Evolutionary conservation across 2,888 invertebrate genomes (phyloP), one percentile per base, ranked within the genome.

Genomic region (Aleiodes testaceus): DNA sequence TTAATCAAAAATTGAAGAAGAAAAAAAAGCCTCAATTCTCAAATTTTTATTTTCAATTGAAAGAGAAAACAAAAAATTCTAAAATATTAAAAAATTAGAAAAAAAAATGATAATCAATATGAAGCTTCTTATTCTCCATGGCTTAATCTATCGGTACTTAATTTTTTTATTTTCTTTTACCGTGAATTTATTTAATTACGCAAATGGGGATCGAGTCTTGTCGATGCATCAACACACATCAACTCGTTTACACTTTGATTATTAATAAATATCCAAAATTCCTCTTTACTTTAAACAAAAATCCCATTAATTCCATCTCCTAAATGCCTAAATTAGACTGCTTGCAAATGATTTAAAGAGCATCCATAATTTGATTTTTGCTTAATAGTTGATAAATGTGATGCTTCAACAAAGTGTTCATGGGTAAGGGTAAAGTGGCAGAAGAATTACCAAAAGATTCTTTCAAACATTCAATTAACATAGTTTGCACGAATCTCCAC

Each of bases 141-240:
- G 20, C n/a, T 63, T 63, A 22, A 3, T 45, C 47, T 63, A 12
- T 45, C 63, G n/a, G 20, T 45, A 18, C 44, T 44, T 9, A 3
- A 18, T 61, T 63, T 63, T 22, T 22, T 45, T 4, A 20, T 14
- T 20, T 63, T 55, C 20, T 45, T 18, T 63, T 63, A 63, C 11
- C 45, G 44, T 22, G 45, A 45, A 20, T 22, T 45, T 45, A n/a
- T n/a, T 30, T 22, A 3, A 45, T 44, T 45, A 63, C 44, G 59
- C 36, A 59, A 59, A 59, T 59, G 42, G 30, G 55, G 45, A 12
- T 49, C n/a, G 45, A 44, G 65, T 49, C 70, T 70, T 59, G 52
- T 70, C 66, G 66, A 66, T 65, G 59, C 66, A 66, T 70, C 70
- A 65, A 59, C 42, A 44, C 44, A 69, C 16, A 59, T 59, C 59